Percentiles rank a stretch among this genome's conserved stretches.
These are phyloP conservation scores for Leontocebus nigricollis DNA, from an alignment of 2,797 vertebrate genomes.

Conservation along the genomic window DNA sequence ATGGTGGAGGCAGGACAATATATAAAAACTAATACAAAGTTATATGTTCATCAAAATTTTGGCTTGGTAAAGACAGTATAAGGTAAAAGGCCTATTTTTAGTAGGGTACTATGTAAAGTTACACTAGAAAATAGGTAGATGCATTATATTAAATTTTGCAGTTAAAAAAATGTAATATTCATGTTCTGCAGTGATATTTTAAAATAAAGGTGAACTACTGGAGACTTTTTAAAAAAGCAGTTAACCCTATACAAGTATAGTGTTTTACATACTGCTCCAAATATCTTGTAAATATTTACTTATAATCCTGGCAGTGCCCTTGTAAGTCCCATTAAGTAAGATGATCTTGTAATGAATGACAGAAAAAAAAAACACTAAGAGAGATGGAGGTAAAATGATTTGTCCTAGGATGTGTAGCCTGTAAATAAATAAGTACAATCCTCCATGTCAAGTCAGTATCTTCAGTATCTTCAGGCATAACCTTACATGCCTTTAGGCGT, in stretches of 20 bases:
- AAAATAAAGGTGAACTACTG: constrained; percentile 12
- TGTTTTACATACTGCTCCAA: constrained; percentile 26
- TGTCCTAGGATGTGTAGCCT: not conserved
- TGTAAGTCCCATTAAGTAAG: constrained; percentile 36
- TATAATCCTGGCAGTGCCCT: constrained; percentile 31
- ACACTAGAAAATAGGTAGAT: not conserved
- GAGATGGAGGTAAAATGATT: not conserved
- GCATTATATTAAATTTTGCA: constrained; percentile 11
- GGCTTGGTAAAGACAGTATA: not conserved
- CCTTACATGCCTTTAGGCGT: not conserved
- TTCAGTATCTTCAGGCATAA: constrained; percentile 17
- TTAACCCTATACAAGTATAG: constrained; percentile 3
- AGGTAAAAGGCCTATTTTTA: not conserved
- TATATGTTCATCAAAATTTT: not conserved
- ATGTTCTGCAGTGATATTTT: not conserved
- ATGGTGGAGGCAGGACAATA: not conserved
- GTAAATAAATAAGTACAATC: not conserved
- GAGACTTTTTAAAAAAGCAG: not conserved
- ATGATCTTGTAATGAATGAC: not conserved
- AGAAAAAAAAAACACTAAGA: not conserved
- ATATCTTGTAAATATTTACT: constrained; percentile 33
- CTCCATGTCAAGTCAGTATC: not conserved
- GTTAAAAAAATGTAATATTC: constrained; percentile 4
- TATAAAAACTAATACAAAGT: not conserved
- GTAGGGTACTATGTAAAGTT: not conserved